These are phyloP conservation scores for Lordiphosa collinella DNA, from an alignment of 1,140 invertebrate species.

Conservation along the genomic window DNA sequence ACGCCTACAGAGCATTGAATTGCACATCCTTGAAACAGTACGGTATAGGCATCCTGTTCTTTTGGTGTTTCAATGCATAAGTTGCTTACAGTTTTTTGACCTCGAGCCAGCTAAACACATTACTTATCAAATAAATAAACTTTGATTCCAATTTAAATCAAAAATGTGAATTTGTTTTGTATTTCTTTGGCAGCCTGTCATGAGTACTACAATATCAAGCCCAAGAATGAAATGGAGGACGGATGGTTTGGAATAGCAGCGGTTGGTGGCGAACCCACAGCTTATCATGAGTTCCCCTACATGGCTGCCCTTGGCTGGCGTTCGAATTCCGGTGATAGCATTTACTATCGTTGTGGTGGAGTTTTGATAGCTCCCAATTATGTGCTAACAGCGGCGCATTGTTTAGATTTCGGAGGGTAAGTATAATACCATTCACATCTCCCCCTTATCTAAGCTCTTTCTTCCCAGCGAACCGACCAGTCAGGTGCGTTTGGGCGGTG, in stretches of 20 bases:
- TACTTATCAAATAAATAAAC: too few relatives aligned
- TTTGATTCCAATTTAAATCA: too few relatives aligned
- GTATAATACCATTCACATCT: conserved; percentile 2
- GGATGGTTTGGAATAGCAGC: conserved; percentile 35
- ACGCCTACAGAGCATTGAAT: too few relatives aligned
- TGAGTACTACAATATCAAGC: conserved; percentile 6
- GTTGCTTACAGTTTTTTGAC: too few relatives aligned
- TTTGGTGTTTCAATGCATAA: too few relatives aligned
- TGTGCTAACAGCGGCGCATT: conserved; percentile 79
- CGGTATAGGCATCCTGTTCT: too few relatives aligned
- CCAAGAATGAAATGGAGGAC: conserved; percentile 10
- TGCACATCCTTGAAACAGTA: too few relatives aligned
- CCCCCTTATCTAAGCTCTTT: neutral
- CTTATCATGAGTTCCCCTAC: conserved; percentile 80
- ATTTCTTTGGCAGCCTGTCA: conserved; percentile 38
- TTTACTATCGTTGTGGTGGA: conserved; percentile 73
- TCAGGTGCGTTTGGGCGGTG: conserved; percentile 60
- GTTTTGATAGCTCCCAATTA: conserved; percentile 62
- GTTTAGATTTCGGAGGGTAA: conserved; percentile 63
- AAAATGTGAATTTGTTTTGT: too few relatives aligned
- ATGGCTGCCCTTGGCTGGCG: conserved; percentile 79
- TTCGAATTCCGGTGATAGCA: conserved; percentile 40
- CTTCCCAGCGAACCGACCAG: conserved; percentile 37
- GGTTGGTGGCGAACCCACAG: conserved; percentile 77
- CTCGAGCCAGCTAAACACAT: too few relatives aligned